A percentile compares a stretch with the other conserved stretches of the same genome.
Evolutionary conservation across 2,888 invertebrate genomes (phyloP).

Genomic region (Philhelius pedissequus): DNA sequence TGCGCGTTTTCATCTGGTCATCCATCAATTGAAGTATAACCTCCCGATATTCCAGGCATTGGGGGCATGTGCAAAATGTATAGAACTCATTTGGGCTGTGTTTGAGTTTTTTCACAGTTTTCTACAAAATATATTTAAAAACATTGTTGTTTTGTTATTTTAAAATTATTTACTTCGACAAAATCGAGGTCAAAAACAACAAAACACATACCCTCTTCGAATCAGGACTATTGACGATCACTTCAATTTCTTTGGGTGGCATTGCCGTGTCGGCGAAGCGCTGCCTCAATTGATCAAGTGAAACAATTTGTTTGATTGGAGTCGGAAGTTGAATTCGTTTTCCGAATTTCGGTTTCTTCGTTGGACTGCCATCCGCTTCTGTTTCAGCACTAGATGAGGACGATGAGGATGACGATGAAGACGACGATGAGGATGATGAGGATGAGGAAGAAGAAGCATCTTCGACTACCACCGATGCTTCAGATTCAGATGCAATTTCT

Average conservation of each 20-base stretch:
- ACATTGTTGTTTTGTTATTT: background rate
- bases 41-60: conserved; percentile 78
- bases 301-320: conserved; percentile 75
- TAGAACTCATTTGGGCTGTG: conserved; percentile 76
- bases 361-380: conserved; percentile 24
- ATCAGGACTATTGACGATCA: conserved; percentile 74
- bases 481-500: conserved; percentile 27
- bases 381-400: conserved; percentile 34
- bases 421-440: conserved; percentile 30
- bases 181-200: background rate
- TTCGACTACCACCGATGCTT: conserved; percentile 7
- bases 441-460: conserved; percentile 35
- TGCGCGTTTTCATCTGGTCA: conserved; percentile 77
- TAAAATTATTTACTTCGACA: background rate
- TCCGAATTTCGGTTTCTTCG: conserved; percentile 36
- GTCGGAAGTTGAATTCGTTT: conserved; percentile 73
- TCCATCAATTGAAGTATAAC: conserved; percentile 77
- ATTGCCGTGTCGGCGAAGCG: conserved; percentile 71
- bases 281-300: conserved; percentile 75
- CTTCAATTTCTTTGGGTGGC: conserved; percentile 72
- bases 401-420: conserved; percentile 30
- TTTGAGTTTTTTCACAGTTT: conserved; percentile 70
- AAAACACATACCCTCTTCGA: conserved; percentile 70
- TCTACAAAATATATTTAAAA: conserved; percentile 21
- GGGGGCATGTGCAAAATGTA: conserved; percentile 77